A percentile compares a stretch with the other conserved stretches of the same genome.
Conservation (phyloP, 2,888 invertebrate species). For the Boloria euphrosyne region DNA sequence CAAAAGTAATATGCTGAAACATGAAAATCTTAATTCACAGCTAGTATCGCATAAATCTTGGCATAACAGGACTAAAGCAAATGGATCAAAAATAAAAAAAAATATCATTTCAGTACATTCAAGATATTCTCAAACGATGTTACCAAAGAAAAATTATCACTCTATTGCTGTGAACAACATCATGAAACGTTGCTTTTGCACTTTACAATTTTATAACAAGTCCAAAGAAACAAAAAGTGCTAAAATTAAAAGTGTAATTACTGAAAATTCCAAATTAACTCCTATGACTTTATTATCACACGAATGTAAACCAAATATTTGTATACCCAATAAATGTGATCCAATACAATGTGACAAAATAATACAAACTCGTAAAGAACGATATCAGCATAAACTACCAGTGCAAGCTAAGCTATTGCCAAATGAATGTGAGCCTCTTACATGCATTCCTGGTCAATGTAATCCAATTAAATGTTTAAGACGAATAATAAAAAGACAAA, state of each 20-base stretch:
- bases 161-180: conserved; percentile 22
- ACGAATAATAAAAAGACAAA: conserved; percentile 44
- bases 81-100: not conserved
- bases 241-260: conserved; percentile 33
- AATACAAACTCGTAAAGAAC: conserved; percentile 41
- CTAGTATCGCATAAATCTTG: not conserved
- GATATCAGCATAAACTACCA: conserved; percentile 12
- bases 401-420: conserved; percentile 26
- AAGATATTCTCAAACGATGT: conserved; percentile 11
- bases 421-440: conserved; percentile 41
- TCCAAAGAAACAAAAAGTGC: conserved; percentile 16
- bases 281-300: conserved; percentile 41
- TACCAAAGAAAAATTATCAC: conserved; percentile 17
- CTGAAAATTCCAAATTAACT: conserved; percentile 24
- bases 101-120: not conserved
- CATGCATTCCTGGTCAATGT: conserved; percentile 39
- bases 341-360: conserved; percentile 51
- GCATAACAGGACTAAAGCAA: not conserved
- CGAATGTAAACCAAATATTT: conserved; percentile 54
- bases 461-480: conserved; percentile 45
- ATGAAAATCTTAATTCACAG: not conserved
- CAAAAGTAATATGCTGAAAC: conserved; percentile 29
- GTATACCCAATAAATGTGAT: conserved; percentile 52
- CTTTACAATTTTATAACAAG: conserved; percentile 22
- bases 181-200: conserved; percentile 35